phyloP scores from a whole-genome alignment of 2,113 vertebrate genomes.

The Vicugna pacos region DNA sequence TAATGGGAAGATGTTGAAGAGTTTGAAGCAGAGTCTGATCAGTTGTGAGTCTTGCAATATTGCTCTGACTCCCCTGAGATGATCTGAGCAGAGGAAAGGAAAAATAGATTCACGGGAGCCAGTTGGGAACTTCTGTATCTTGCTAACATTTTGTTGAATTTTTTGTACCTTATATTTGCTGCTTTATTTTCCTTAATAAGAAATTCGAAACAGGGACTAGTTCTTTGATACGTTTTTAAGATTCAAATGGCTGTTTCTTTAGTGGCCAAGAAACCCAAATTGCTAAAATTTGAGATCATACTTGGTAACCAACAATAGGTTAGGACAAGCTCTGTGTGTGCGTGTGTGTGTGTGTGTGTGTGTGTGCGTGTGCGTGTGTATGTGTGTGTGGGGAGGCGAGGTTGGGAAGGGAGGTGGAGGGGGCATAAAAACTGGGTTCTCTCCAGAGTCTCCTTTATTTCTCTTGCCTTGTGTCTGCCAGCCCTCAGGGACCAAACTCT shows the following conservation, averaged over 20 bases:
- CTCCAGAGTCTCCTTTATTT: not conserved
- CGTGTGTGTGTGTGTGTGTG: not conserved
- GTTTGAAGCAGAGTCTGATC: not conserved
- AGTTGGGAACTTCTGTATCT: not conserved
- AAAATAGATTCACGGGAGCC: not conserved
- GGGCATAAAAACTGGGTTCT: not conserved
- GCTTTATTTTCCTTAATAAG: constrained; percentile 22
- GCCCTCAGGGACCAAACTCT: not conserved
- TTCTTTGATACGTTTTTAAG: not conserved
- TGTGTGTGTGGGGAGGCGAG: not conserved
- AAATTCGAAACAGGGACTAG: not conserved
- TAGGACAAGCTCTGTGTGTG: not conserved
- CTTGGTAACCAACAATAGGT: not conserved
- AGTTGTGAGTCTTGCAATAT: not conserved
- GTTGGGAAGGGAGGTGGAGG: not conserved
- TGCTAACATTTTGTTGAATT: not conserved
- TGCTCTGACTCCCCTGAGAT: not conserved
- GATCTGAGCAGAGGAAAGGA: not conserved
- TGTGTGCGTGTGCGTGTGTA: not conserved
- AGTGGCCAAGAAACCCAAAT: not conserved
- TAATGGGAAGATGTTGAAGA: not conserved
- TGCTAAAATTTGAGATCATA: constrained; percentile 4
- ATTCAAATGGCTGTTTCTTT: not conserved
- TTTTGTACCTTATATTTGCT: not conserved
- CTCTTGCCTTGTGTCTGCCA: not conserved